phyloP scores from a whole-genome alignment of 2,113 vertebrate genomes.

The Equus przewalskii region DNA sequence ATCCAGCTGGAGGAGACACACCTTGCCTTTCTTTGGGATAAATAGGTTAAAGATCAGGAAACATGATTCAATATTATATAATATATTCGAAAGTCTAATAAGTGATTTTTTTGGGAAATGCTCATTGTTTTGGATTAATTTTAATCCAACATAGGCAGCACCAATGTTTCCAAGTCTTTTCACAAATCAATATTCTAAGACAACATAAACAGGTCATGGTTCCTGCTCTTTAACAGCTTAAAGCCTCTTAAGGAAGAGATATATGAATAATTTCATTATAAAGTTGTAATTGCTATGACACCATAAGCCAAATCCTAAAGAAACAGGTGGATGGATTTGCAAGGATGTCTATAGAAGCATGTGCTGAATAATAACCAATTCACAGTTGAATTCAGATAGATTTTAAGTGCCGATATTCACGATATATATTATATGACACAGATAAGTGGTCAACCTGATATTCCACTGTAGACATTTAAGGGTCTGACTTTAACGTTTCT shows the following conservation, averaged over 20 bases:
- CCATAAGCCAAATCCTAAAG: not conserved
- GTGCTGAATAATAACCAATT: not conserved
- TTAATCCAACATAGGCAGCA: not conserved
- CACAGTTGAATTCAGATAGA: not conserved
- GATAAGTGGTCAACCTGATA: not conserved
- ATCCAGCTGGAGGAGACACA: not conserved
- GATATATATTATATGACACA: not conserved
- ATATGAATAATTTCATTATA: constrained; percentile 13
- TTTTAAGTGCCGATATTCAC: not conserved
- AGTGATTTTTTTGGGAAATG: not conserved
- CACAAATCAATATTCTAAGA: constrained; percentile 36
- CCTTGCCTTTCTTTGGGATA: not conserved
- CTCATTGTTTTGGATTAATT: constrained; percentile 9
- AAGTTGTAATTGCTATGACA: not conserved
- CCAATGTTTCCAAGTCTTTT: constrained; percentile 5
- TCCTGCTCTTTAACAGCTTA: constrained; percentile 14
- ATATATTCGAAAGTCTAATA: constrained; percentile 24
- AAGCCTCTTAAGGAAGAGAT: constrained; percentile 15
- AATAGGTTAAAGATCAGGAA: constrained; percentile 1
- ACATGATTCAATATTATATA: not conserved
- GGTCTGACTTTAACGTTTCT: not conserved
- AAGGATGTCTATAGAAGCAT: constrained; percentile 1
- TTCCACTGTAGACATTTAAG: not conserved
- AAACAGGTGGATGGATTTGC: not conserved
- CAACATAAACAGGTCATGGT: constrained; percentile 33